Evolutionary conservation across 2,888 invertebrate genomes (phyloP).

Genomic region (Conchocele bisecta): DNA sequence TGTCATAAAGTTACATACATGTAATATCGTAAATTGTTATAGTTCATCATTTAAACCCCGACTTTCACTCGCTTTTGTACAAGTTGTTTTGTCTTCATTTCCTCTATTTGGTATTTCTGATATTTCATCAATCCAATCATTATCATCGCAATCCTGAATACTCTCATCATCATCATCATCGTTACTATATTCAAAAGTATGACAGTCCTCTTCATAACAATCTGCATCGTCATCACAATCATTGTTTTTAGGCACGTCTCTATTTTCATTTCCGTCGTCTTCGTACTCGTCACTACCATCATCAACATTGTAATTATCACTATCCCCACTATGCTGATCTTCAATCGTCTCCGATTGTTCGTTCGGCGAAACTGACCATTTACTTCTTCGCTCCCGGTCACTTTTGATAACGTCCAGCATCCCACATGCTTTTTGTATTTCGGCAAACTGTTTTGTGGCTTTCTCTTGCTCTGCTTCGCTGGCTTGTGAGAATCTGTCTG

Average conservation of each 20-base stretch:
- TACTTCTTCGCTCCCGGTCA: constrained; percentile 41
- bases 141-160: background rate
- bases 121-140: constrained; percentile 1
- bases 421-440: constrained; percentile 50
- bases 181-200: background rate
- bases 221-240: constrained; percentile 1
- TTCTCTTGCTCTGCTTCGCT: constrained; percentile 21
- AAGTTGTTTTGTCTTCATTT: background rate
- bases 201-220: background rate
- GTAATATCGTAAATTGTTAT: too few species aligned
- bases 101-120: background rate
- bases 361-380: constrained; percentile 15
- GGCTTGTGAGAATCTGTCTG: constrained; percentile 33
- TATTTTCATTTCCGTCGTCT: background rate
- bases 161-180: background rate
- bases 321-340: background rate
- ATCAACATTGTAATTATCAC: background rate
- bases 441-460: constrained; percentile 40
- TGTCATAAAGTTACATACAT: too few species aligned
- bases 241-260: background rate
- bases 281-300: background rate
- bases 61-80: background rate
- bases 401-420: constrained; percentile 36
- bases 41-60: too few species aligned
- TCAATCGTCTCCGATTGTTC: background rate